A percentile compares a stretch with the other conserved stretches of the same genome.
Conservation (phyloP, 2,113 vertebrate genomes). For the Merops nubicus region DNA sequence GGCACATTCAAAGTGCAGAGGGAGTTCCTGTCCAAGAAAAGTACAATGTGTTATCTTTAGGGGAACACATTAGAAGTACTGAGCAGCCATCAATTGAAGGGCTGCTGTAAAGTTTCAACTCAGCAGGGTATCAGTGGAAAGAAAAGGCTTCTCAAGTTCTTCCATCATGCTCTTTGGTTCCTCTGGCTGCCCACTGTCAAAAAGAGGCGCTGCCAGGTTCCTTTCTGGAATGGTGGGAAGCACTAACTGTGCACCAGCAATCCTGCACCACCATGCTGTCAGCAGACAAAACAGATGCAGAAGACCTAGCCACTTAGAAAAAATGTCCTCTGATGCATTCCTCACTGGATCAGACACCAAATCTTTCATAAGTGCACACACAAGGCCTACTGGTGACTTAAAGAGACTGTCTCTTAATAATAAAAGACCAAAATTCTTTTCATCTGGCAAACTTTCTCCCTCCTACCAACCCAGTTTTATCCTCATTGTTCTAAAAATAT, state of each 20-base stretch:
- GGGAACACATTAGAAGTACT: neutral
- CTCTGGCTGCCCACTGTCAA: neutral
- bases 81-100: neutral
- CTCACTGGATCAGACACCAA: neutral
- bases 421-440: neutral
- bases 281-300: neutral
- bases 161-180: neutral
- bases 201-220: fast-evolving
- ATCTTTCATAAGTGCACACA: neutral
- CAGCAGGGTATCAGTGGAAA: neutral
- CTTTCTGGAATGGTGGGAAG: neutral
- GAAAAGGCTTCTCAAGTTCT: fast-evolving
- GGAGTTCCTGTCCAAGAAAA: neutral
- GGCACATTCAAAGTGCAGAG: neutral
- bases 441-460: neutral
- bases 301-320: neutral
- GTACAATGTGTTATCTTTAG: neutral
- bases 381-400: neutral
- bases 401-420: neutral
- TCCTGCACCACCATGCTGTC: neutral
- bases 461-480: neutral
- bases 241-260: neutral
- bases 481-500: slow-evolving; percentile 35
- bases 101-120: neutral
- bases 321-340: neutral